These are phyloP conservation scores for Phalacrocorax carbo DNA, from an alignment of 2,113 vertebrate genomes.

Conservation along the genomic window DNA sequence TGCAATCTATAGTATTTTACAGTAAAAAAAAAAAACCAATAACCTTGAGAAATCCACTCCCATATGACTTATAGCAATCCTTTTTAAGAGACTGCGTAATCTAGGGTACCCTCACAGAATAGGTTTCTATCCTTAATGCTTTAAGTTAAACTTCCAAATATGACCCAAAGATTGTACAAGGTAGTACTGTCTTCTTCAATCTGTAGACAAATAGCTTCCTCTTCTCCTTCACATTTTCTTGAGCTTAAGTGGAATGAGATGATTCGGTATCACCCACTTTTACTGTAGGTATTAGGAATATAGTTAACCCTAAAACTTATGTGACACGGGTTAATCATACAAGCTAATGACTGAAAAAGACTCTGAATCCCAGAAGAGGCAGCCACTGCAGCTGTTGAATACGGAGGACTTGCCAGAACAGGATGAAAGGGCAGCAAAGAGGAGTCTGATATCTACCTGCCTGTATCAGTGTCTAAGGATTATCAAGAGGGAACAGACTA, in stretches of 20 bases:
- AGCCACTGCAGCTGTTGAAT: neutral
- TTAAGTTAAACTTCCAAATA: neutral
- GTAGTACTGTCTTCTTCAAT: neutral
- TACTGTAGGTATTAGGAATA: neutral
- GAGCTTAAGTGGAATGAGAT: neutral
- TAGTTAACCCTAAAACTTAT: neutral
- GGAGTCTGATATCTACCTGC: neutral
- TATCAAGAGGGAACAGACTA: neutral
- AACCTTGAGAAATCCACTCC: neutral
- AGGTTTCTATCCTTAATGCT: neutral
- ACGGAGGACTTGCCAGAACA: neutral
- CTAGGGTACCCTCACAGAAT: neutral
- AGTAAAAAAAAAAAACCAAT: too few relatives aligned
- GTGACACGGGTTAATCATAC: neutral
- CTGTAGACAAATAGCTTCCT: neutral
- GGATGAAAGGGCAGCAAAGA: neutral
- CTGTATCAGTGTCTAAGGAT: neutral
- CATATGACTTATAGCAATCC: neutral
- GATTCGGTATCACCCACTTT: neutral
- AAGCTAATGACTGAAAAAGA: neutral
- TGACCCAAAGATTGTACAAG: neutral
- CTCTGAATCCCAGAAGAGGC: neutral
- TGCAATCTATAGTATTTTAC: neutral
- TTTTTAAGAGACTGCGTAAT: neutral
- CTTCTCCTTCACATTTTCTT: neutral